These are phyloP conservation scores for Drosophila obscura DNA, from an alignment of 1,140 invertebrate species.

Conservation along the genomic window DNA sequence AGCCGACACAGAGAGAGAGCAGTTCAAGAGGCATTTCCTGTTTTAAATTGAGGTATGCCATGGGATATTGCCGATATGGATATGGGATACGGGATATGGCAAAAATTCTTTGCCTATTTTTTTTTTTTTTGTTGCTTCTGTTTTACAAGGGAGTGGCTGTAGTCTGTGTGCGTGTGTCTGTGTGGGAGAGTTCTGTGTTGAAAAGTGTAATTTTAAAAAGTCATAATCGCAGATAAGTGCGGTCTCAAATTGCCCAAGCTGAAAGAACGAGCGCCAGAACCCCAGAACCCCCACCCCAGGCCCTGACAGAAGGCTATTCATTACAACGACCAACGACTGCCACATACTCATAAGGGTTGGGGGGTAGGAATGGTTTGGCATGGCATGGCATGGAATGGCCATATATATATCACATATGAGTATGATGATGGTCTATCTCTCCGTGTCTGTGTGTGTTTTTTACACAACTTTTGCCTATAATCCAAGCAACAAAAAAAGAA, in stretches of 20 bases:
- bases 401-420: conserved; percentile 36
- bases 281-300: conserved; percentile 32
- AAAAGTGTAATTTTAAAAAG: conserved; percentile 83
- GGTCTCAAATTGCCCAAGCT: conserved; percentile 74
- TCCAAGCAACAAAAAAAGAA: conserved; percentile 28
- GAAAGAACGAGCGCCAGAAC: not conserved
- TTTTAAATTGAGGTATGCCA: conserved; percentile 82
- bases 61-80: conserved; percentile 74
- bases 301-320: conserved; percentile 72
- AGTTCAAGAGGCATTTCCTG: conserved; percentile 82
- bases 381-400: conserved; percentile 27
- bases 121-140: conserved; percentile 52
- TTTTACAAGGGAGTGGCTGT: conserved; percentile 20
- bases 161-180: not conserved
- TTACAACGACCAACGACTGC: conserved; percentile 62
- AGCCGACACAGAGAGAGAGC: conserved; percentile 25
- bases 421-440: conserved; percentile 24
- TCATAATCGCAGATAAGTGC: conserved; percentile 84
- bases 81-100: conserved; percentile 64
- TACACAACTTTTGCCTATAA: conserved; percentile 72
- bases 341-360: conserved; percentile 25
- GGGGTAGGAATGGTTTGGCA: conserved; percentile 11
- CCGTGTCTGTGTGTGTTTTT: conserved; percentile 45
- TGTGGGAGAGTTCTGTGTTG: conserved; percentile 52
- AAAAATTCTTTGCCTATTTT: conserved; percentile 56